Percentiles rank a stretch among this genome's conserved stretches.
Evolutionary conservation across 1,140 invertebrate genomes (phyloP).

Genomic region (Leucophenga varia): DNA sequence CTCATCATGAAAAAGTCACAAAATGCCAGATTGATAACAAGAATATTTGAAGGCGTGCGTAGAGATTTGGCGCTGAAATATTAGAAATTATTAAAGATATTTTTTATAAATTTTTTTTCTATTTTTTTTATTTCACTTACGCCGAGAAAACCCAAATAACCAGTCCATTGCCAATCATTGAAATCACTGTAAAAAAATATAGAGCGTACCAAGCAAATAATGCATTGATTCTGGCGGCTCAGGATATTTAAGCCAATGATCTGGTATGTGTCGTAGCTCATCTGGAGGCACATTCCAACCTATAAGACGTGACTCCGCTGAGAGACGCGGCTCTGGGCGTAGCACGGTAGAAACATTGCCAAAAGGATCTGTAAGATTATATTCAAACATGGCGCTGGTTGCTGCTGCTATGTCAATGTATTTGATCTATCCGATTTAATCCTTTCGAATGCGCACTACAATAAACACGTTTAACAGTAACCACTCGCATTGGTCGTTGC

Average conservation of each 20-base stretch:
- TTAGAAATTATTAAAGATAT: neutral
- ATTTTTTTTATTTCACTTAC: constrained; percentile 2
- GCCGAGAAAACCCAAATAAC: constrained; percentile 85
- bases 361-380: constrained; percentile 17
- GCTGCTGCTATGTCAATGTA: too few relatives aligned
- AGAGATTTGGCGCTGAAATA: constrained; percentile 75
- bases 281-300: constrained; percentile 78
- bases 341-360: constrained; percentile 39
- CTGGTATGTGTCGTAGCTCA: constrained; percentile 74
- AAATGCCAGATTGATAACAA: constrained; percentile 84
- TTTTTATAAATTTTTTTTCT: neutral
- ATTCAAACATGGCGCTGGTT: constrained; percentile 27
- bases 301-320: constrained; percentile 60
- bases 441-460: too few relatives aligned
- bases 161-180: constrained; percentile 81
- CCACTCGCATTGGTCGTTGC: too few relatives aligned
- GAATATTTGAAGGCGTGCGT: constrained; percentile 87
- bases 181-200: constrained; percentile 77
- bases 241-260: constrained; percentile 79
- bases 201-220: constrained; percentile 80
- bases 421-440: too few relatives aligned
- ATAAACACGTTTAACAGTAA: too few relatives aligned
- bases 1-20: constrained; percentile 90
- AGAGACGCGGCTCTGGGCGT: constrained; percentile 36
- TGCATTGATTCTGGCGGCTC: constrained; percentile 82